Base-by-base conservation (phyloP, 2,888 invertebrate genomes). In the Drosophila mulleri region DNA sequence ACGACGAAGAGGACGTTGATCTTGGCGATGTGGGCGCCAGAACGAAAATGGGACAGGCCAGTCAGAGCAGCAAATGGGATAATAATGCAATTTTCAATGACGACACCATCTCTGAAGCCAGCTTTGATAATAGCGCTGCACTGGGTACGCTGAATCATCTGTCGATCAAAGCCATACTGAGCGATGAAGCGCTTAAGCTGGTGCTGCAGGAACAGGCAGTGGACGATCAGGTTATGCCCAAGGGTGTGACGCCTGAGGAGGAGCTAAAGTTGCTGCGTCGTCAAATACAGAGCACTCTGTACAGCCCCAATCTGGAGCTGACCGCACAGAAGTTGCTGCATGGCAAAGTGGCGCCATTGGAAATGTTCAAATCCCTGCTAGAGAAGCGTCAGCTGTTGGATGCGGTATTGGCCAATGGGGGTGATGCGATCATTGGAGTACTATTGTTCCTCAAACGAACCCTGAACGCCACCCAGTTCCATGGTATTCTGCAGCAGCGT, bases 401-500 rank as follows among this genome's bases (percentile, higher is more conserved):
- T 87, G 95, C 95, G 68, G 95, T 97, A 0, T 93, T 97, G 37
- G 93, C 94, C 35, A 94, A 95, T 58, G 96, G 96, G 92, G 97
- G 97, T 29, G 96, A 97, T 94, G 95, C 96, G 29, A 95, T 97
- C 77, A 93, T 93, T 52, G 90, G 89, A 0, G 93, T 97, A 26
- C 94, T 96, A 0, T 91, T 97, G 11, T 97, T 96, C 92, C 93
- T 98, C 3, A 95, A 95, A 65, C 95, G 94, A 87, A 96, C 97
- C 0, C 91, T 98, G 11, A 96, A 96, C 79, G 94, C 94, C 78
- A 94, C 95, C 69, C 91, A 97, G 48, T 95, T 97, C 39, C 95
- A 96, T 71, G 95, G 95, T 81, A 92, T 97, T 52, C 91, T 98
- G 1, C 93, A 95, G 0, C 94, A 95, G n/a, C 94, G 96, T 66